Evolutionary conservation across 2,888 invertebrate genomes (phyloP).

Genomic region (Neoaliturus tenellus): DNA sequence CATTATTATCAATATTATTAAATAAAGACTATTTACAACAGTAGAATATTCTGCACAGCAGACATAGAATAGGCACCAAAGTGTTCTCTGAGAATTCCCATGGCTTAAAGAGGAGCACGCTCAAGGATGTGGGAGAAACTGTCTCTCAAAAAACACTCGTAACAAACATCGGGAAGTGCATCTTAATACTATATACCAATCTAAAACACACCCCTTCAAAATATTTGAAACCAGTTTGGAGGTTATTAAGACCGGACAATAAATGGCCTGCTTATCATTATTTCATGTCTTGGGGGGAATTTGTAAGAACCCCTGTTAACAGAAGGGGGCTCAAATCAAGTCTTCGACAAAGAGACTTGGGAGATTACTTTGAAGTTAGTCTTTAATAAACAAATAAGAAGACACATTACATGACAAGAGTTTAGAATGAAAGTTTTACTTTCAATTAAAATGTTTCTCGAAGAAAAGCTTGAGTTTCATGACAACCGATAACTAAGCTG

Average conservation of each 20-base stretch:
- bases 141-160: not conserved
- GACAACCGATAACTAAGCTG: too few species aligned
- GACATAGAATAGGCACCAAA: slow-evolving; percentile 61
- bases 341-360: too few species aligned
- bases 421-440: too few species aligned
- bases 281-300: too few species aligned
- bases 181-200: slow-evolving; percentile 46
- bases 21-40: slow-evolving; percentile 59
- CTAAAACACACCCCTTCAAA: slow-evolving; percentile 1
- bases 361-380: too few species aligned
- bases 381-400: too few species aligned
- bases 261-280: too few species aligned
- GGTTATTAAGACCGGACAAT: not conserved
- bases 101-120: not conserved
- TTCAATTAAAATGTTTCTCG: too few species aligned
- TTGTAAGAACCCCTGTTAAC: too few species aligned
- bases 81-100: slow-evolving; percentile 55
- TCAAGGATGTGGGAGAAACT: not conserved
- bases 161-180: slow-evolving; percentile 38
- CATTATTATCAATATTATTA: slow-evolving; percentile 60
- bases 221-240: not conserved
- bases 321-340: too few species aligned
- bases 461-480: too few species aligned
- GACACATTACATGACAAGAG: too few species aligned
- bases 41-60: slow-evolving; percentile 57